Base-by-base conservation (phyloP, 2,888 invertebrate species). In the Aphrophora alni region DNA sequence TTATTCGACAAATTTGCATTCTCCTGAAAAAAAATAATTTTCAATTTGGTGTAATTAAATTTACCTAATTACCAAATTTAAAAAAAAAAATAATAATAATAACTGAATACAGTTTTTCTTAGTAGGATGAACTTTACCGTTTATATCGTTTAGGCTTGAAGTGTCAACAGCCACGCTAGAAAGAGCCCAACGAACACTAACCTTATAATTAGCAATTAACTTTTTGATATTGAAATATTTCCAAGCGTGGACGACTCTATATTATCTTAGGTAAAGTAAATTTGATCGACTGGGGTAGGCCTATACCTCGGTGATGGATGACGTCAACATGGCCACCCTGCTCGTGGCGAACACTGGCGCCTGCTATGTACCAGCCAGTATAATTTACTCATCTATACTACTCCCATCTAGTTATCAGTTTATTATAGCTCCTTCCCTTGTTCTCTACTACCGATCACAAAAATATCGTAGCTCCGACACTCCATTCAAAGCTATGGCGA, bases 331-430 rank as follows among this genome's bases (percentile, higher is more conserved):
- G 77, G 24, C 69, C 77, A 68, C 73, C 80, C 77, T 21, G 38
- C 68, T 14, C 33, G 26, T 33, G 44, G 76, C 68, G 59, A 59
- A 27, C 59, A 70, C 59, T 27, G 73, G 76, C 72, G 38, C 73
- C 76, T 33, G 73, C 71, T 51, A 51, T 38, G 21, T 25, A 69
- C 28, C 33, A 21, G 80, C 8, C 78, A 38, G 78, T 78, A 78
- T 78, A 78, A 78, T 78, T 78, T 78, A 78, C 78, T 78, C 78
- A 78, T 78, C 78, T 78, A 72, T 78, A 59, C 59, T 72, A 78
- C 78, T 78, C 72, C 72, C 78, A 78, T 78, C 78, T 78, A 78
- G 78, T 78, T 78, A 78, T 78, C 78, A 72, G 78, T 78, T 78
- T 78, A 78, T 78, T 78, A 78, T 73, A 44, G 73, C 59, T 59